Percentiles rank a stretch among this genome's conserved stretches.
Conservation (phyloP, 2,797 vertebrate species). For the Cyclopterus lumpus region DNA sequence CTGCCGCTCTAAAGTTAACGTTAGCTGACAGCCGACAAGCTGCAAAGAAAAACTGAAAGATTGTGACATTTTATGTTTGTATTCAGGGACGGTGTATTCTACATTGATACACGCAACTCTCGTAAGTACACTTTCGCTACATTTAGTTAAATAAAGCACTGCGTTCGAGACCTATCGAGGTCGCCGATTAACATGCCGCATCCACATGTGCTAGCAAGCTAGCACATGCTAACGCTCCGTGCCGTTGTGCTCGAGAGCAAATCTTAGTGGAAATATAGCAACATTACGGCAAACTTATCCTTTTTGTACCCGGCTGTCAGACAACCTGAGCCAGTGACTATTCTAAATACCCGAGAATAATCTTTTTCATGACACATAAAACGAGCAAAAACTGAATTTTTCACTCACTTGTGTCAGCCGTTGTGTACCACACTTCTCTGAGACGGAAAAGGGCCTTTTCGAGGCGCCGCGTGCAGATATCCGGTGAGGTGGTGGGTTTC, state of each 20-base stretch:
- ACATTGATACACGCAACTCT: accelerated
- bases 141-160: accelerated
- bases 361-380: accelerated
- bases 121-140: accelerated
- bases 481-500: conserved; percentile 42
- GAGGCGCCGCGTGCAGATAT: conserved; percentile 71
- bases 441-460: conserved; percentile 83
- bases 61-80: accelerated
- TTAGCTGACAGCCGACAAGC: conserved; percentile 16
- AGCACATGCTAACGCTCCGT: conserved; percentile 64
- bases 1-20: conserved; percentile 7
- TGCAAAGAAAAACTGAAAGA: accelerated
- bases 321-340: accelerated
- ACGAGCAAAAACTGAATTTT: conserved; percentile 9
- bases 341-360: accelerated
- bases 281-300: accelerated
- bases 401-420: conserved; percentile 79
- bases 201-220: conserved; percentile 71
- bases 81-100: accelerated
- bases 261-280: conserved; percentile 32
- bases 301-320: accelerated
- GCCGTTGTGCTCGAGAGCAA: conserved; percentile 4
- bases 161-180: background rate
- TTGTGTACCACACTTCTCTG: conserved; percentile 71
- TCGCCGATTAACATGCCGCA: conserved; percentile 44